A percentile compares a stretch with the other conserved stretches of the same genome.
phyloP scores from a whole-genome alignment of 2,797 vertebrate genomes.

The Labeo calbasu region DNA sequence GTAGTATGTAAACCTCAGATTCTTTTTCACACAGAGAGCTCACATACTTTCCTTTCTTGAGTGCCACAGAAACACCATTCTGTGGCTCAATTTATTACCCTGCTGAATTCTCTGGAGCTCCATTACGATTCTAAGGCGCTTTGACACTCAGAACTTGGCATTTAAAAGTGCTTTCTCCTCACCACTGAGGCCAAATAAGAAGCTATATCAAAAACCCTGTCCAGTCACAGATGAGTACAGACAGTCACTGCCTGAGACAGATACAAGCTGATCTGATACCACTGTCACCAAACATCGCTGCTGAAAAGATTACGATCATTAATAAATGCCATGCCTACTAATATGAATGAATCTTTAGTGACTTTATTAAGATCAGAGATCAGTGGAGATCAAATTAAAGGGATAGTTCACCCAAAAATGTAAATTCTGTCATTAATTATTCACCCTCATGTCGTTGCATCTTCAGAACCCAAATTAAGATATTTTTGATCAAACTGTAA shows the following conservation, averaged over 20 bases:
- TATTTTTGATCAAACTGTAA: too few species aligned
- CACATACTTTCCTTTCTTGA: conserved; percentile 33
- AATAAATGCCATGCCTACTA: not conserved
- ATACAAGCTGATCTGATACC: not conserved
- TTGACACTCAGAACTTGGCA: conserved; percentile 57
- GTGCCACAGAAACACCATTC: conserved; percentile 44
- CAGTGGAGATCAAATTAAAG: not conserved
- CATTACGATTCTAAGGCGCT: conserved; percentile 58
- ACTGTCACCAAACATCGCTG: not conserved
- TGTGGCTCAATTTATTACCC: conserved; percentile 60
- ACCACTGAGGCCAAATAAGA: conserved; percentile 43
- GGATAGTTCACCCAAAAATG: too few species aligned
- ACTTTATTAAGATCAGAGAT: not conserved
- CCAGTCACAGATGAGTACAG: conserved; percentile 21
- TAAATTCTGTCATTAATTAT: too few species aligned
- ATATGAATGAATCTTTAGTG: not conserved
- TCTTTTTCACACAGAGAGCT: conserved; percentile 22
- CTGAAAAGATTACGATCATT: not conserved
- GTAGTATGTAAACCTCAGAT: not conserved
- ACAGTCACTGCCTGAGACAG: not conserved
- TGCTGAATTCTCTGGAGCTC: conserved; percentile 56
- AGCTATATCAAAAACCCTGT: conserved; percentile 17
- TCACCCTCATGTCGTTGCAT: too few species aligned
- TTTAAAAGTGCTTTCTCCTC: conserved; percentile 64
- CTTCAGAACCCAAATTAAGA: too few species aligned